phyloP scores from a whole-genome alignment of 2,797 vertebrate species.

The Sebastolobus alascanus region DNA sequence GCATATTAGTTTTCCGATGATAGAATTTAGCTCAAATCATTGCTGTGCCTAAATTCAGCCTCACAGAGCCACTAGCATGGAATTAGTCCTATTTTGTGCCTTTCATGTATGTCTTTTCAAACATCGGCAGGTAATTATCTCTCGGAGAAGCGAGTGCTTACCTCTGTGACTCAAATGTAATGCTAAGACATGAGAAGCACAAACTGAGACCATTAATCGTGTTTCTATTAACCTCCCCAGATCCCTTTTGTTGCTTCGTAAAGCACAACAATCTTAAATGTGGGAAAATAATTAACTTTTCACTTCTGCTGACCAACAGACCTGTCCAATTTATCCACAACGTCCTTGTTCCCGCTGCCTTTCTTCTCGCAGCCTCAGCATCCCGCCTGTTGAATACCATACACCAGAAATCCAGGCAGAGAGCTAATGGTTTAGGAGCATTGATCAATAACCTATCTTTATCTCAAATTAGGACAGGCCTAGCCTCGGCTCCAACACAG shows the following conservation, averaged over 20 bases:
- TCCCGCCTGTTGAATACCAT: conserved; percentile 21
- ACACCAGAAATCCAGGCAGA: conserved; percentile 46
- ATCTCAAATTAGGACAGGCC: conserved; percentile 68
- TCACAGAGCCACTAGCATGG: not conserved
- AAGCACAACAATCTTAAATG: conserved; percentile 16
- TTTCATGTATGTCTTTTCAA: not conserved
- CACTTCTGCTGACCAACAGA: conserved; percentile 46
- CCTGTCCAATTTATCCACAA: conserved; percentile 35
- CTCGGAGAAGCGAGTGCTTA: not conserved
- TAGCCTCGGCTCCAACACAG: conserved; percentile 51
- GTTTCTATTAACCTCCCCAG: conserved; percentile 7
- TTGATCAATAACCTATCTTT: conserved; percentile 76
- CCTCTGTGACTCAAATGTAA: conserved; percentile 1
- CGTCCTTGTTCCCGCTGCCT: not conserved
- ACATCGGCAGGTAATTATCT: not conserved
- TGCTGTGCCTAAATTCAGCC: accelerated
- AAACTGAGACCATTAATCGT: conserved; percentile 3
- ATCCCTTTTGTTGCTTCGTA: conserved; percentile 5
- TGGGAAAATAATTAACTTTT: conserved; percentile 41
- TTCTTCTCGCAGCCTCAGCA: conserved; percentile 44
- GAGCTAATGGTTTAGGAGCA: conserved; percentile 67
- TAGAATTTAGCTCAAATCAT: not conserved
- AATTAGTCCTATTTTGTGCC: not conserved
- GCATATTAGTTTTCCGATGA: not conserved
- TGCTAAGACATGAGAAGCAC: not conserved